These are phyloP conservation scores for Philaethria dido DNA, from an alignment of 2,888 invertebrate genomes.

Conservation along the genomic window DNA sequence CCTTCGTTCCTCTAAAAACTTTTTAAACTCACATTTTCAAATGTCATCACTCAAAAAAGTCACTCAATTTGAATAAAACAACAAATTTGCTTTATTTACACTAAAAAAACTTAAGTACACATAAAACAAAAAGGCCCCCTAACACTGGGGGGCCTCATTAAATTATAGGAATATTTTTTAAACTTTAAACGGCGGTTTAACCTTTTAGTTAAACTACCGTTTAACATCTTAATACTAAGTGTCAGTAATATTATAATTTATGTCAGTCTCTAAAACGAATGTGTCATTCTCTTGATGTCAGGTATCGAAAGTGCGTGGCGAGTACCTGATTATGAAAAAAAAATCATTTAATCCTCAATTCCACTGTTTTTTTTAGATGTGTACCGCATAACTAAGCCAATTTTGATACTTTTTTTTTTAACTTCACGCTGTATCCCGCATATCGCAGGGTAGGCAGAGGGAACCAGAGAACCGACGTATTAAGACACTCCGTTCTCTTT, in stretches of 20 bases:
- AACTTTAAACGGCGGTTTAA: background rate
- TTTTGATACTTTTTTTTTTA: no score
- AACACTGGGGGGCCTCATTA: background rate
- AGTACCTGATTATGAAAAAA: slow-evolving; percentile 57
- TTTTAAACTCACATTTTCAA: no score
- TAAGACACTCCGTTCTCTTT: no score
- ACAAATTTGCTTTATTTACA: background rate
- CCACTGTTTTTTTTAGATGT: no score
- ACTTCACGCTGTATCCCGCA: no score
- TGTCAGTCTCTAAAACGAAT: slow-evolving; percentile 10
- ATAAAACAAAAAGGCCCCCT: background rate
- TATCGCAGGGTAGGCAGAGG: no score
- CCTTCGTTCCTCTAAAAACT: no score
- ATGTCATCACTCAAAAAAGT: background rate
- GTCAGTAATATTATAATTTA: slow-evolving; percentile 6
- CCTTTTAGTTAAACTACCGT: background rate
- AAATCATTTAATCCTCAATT: background rate
- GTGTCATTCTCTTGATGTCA: slow-evolving; percentile 55
- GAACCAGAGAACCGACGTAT: no score
- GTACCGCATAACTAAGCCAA: no score
- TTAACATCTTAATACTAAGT: background rate
- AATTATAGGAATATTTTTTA: background rate
- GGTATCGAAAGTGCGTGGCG: slow-evolving; percentile 73
- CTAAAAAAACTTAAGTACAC: slow-evolving; percentile 1
- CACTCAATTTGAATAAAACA: background rate